Base-by-base conservation (phyloP, 1,140 invertebrate species). In the Dinothrombium tinctorium region DNA sequence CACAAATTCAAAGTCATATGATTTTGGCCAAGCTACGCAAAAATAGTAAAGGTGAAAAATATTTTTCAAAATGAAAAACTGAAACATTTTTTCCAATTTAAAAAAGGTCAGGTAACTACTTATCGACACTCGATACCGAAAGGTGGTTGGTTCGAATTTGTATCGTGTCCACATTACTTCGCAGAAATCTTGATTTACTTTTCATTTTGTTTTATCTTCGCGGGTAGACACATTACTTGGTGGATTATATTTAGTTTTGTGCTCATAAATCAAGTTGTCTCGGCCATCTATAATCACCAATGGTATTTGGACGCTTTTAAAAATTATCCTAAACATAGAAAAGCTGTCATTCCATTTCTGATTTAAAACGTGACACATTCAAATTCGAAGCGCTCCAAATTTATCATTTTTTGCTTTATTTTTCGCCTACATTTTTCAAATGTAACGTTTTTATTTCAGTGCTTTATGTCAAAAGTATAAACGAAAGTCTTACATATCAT, bases 131-230 rank as follows among this genome's bases (percentile, higher is more conserved):
- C 70, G 53, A 61, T 86, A 49, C 80, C 81, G n/a, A 43, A 58
- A 25, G 76, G 76, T 4, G 71, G 73, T 40, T 62, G 72, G 50
- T 89, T 86, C 53, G 61, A 81, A 14, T 65, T 68, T 42, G 57
- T 86, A 0, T 79, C 80, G 0, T 73, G 71, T 44, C 81, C 82
- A 0, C 74, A 86, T 55, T 73, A 76, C 54, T 62, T 76, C 33
- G 73, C 72, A 31, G 82, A 87, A 60, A 71, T 84, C 22, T 44
- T 79, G 1, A 71, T 87, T 53, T 87, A 87, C 53, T 48, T 69
- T 12, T 60, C 65, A 23, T 49, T 83, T 7, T 59, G 65, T 14
- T 48, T 74, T 14, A 60, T 84, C 20, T 56, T 76, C n/a, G 59
- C 60, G 47, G 57, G 63, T 21, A 64, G 32, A 36, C 48, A 69